Percentiles rank a stretch among this genome's conserved stretches.
Conservation (phyloP, 2,113 vertebrate species). For the Todiramphus saurophagus region DNA sequence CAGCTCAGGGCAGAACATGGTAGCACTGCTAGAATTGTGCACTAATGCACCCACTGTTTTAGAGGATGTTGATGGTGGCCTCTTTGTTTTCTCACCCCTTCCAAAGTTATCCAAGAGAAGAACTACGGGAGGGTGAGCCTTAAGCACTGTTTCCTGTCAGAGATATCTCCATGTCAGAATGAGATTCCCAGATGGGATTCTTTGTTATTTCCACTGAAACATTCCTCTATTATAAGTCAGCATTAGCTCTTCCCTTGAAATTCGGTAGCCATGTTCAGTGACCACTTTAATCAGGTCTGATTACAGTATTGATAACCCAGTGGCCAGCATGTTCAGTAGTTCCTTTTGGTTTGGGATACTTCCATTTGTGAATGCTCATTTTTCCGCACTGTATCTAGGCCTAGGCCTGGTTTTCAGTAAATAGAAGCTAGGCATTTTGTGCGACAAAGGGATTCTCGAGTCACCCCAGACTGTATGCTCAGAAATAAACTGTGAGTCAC, state of each 20-base stretch:
- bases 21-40: not conserved
- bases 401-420: not conserved
- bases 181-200: not conserved
- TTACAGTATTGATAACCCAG: not conserved
- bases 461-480: not conserved
- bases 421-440: not conserved
- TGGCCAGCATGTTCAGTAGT: not conserved
- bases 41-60: not conserved
- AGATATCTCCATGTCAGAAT: not conserved
- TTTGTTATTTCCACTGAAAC: not conserved
- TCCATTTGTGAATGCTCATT: not conserved
- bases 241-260: not conserved
- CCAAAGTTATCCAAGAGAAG: not conserved
- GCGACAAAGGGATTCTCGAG: not conserved
- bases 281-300: not conserved
- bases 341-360: not conserved
- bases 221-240: not conserved
- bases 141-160: not conserved
- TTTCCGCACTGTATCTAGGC: not conserved
- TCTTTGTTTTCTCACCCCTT: not conserved
- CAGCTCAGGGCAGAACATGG: not conserved
- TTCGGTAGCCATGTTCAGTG: not conserved
- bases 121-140: not conserved
- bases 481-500: constrained; percentile 10
- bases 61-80: not conserved